These are phyloP conservation scores for Quadroppia sp. DNA, from an alignment of 2,888 invertebrate species.

Conservation along the genomic window DNA sequence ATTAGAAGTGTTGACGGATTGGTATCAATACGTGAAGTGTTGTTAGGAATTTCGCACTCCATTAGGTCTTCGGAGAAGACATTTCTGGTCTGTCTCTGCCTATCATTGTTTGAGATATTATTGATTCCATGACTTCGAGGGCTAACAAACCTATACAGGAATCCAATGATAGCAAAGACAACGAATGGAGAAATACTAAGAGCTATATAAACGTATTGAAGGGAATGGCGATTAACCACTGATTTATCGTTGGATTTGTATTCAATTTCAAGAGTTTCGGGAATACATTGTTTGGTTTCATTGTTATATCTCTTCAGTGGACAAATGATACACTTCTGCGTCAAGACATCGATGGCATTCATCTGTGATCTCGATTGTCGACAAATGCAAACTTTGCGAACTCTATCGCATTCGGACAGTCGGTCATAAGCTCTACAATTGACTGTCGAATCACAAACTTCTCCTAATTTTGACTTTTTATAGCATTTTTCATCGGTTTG, in stretches of 20 bases:
- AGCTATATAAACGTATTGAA: conserved; percentile 40
- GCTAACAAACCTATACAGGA: conserved; percentile 39
- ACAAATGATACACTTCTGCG: conserved; percentile 38
- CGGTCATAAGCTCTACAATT: conserved; percentile 39
- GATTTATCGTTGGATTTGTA: conserved; percentile 26
- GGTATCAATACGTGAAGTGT: conserved; percentile 16
- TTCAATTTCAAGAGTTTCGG: conserved; percentile 31
- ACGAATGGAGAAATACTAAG: conserved; percentile 39
- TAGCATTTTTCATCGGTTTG: conserved; percentile 36
- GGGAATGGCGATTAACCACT: conserved; percentile 29
- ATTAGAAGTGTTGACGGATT: conserved; percentile 15
- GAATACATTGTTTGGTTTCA: conserved; percentile 31
- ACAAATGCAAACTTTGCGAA: conserved; percentile 32
- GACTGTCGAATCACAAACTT: conserved; percentile 31
- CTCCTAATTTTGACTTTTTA: conserved; percentile 29
- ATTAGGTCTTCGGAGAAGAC: background rate
- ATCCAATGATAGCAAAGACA: conserved; percentile 40
- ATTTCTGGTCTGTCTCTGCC: background rate
- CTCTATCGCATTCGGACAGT: conserved; percentile 37
- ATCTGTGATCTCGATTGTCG: conserved; percentile 32
- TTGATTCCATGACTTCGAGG: conserved; percentile 19
- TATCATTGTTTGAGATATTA: background rate
- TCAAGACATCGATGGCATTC: conserved; percentile 36
- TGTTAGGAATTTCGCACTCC: conserved; percentile 16
- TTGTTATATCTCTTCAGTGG: conserved; percentile 33